Evolutionary conservation across 2,113 vertebrate species (phyloP), one percentile per base, ranked within the genome.

Genomic region (Scortum barcoo): DNA sequence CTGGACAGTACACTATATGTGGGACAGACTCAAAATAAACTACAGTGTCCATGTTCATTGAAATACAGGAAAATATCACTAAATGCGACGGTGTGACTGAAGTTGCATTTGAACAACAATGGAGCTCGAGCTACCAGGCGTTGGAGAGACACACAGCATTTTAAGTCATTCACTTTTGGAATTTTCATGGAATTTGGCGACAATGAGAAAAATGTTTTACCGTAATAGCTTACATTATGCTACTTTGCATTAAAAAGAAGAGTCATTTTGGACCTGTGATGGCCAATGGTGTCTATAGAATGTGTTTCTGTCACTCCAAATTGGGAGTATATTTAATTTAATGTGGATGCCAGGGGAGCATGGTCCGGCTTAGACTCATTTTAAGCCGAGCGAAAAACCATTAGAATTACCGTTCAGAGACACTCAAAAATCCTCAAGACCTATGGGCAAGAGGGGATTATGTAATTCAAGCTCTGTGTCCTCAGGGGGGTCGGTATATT

Each of bases 401-500:
- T 57, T 9, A 53, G 13, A 10, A 40, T 48, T 80, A 48, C 20
- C 28, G 12, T 5, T 46, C 68, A 76, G 66, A 4, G 40, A 14
- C 74, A 77, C 14, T 38, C 19, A 51, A 78, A 80, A 61, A 65
- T 20, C 38, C n/a, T 56, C 3, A 16, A 65, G 68, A 69, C 38
- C 20, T 20, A 20, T 19, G 44, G 73, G 70, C 68, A 53, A 19
- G 63, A 83, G 26, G 53, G 22, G 3, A n/a, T 75, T 66, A 74
- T 82, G 54, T 77, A 72, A 88, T 84, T 83, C 10, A 51, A 69
- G 28, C 40, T 58, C 56, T 46, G 40, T 5, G 38, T 66, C 62
- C 85, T 80, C 66, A 22, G 67, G 70, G 53, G 71, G 56, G 33
- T 24, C 66, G 2, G 20, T 76, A 24, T 56, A 26, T 20, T 26